Percentiles rank a stretch among this genome's conserved stretches.
phyloP scores from a whole-genome alignment of 2,888 invertebrate genomes.

The Plagodis dolabraria region DNA sequence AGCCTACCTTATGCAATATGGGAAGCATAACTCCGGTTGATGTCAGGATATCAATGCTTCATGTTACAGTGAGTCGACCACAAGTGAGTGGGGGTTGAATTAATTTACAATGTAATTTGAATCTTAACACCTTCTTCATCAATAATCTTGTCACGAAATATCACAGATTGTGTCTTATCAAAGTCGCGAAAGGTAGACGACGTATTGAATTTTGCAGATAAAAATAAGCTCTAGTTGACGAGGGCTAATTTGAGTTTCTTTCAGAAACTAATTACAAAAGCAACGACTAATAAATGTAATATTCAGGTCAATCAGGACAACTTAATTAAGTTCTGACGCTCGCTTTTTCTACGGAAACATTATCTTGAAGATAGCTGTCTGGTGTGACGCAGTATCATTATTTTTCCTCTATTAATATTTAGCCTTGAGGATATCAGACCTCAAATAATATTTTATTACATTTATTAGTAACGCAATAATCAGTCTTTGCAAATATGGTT shows the following conservation, averaged over 20 bases:
- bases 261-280: conserved; percentile 1
- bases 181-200: too few species aligned
- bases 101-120: too few species aligned
- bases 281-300: conserved; percentile 4
- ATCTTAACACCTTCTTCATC: too few species aligned
- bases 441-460: not conserved
- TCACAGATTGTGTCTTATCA: too few species aligned
- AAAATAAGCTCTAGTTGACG: too few species aligned
- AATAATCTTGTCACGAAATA: too few species aligned
- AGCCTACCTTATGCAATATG: too few species aligned
- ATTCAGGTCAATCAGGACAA: conserved; percentile 18
- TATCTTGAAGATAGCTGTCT: conserved; percentile 47
- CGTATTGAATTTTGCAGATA: too few species aligned
- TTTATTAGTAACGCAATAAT: not conserved
- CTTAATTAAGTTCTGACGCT: conserved; percentile 19
- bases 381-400: conserved; percentile 47
- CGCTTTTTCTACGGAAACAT: conserved; percentile 11
- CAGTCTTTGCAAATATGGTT: not conserved
- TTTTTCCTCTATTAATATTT: conserved; percentile 53
- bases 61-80: too few species aligned
- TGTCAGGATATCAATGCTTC: too few species aligned
- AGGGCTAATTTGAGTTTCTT: not conserved
- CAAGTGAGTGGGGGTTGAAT: too few species aligned
- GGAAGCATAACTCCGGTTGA: too few species aligned
- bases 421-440: conserved; percentile 21